Evolutionary conservation across 2,113 vertebrate genomes (phyloP).

Genomic region (Anoura caudifer): DNA sequence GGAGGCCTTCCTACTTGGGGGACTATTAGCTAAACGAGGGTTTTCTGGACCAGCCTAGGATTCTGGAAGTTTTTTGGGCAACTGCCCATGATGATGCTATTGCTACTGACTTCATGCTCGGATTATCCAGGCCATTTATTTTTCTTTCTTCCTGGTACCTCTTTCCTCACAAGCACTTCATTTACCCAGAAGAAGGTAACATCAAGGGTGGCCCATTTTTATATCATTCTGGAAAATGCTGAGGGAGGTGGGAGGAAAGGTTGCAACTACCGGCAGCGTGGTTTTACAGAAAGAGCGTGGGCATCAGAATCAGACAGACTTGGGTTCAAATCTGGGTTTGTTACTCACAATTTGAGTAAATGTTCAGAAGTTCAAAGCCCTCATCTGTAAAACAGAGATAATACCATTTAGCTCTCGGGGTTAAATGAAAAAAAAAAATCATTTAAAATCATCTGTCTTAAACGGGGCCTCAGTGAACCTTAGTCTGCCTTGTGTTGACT

Average conservation of each 20-base stretch:
- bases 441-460: neutral
- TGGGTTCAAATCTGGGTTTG: slow-evolving; percentile 28
- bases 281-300: slow-evolving; percentile 44
- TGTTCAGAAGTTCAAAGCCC: neutral
- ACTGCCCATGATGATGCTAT: neutral
- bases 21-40: neutral
- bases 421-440: neutral
- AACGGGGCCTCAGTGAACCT: neutral
- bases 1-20: neutral
- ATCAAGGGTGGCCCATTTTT: neutral
- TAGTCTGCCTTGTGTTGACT: neutral
- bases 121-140: neutral
- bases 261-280: neutral
- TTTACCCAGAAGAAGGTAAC: neutral
- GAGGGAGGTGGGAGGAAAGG: neutral
- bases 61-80: neutral
- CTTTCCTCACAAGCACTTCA: neutral
- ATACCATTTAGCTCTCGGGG: neutral
- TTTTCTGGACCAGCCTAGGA: neutral
- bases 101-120: neutral
- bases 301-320: slow-evolving; percentile 10
- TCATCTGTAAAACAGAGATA: neutral
- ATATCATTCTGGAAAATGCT: slow-evolving; percentile 49
- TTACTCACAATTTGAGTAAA: slow-evolving; percentile 61
- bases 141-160: neutral